phyloP scores from a whole-genome alignment of 1,140 invertebrate genomes.

The Brachionus plicatilis region DNA sequence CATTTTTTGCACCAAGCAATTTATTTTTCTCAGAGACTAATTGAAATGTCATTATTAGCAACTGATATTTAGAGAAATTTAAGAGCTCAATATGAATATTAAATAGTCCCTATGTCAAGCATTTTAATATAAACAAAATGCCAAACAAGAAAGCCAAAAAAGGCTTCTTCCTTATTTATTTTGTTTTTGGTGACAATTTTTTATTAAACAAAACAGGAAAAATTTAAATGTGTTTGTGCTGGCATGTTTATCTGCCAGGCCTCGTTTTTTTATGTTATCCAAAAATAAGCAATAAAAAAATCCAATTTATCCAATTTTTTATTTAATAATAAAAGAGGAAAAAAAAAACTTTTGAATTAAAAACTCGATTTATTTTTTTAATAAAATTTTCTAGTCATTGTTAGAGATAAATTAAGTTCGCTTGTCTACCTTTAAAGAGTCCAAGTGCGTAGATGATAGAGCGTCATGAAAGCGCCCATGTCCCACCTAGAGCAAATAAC shows the following conservation, averaged over 20 bases:
- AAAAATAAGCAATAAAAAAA: background rate
- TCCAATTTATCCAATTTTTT: background rate
- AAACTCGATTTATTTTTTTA: background rate
- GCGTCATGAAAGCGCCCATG: constrained; percentile 5
- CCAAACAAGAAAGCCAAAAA: background rate
- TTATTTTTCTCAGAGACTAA: background rate
- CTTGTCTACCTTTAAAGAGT: background rate
- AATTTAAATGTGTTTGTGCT: background rate
- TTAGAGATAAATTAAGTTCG: background rate
- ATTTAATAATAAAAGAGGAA: background rate
- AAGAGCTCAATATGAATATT: background rate
- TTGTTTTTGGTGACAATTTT: background rate
- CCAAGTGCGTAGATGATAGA: background rate
- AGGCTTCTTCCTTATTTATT: background rate
- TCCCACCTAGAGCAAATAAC: background rate
- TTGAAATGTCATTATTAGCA: background rate
- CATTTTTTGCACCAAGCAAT: background rate
- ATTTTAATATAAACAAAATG: background rate
- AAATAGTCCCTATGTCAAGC: background rate
- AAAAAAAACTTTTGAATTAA: background rate
- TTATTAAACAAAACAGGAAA: background rate
- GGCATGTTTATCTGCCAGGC: background rate
- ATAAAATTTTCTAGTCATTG: background rate
- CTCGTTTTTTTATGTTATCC: background rate
- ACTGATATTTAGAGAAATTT: background rate